phyloP scores from a whole-genome alignment of 2,113 vertebrate genomes.

The Corythornis vintsioides region DNA sequence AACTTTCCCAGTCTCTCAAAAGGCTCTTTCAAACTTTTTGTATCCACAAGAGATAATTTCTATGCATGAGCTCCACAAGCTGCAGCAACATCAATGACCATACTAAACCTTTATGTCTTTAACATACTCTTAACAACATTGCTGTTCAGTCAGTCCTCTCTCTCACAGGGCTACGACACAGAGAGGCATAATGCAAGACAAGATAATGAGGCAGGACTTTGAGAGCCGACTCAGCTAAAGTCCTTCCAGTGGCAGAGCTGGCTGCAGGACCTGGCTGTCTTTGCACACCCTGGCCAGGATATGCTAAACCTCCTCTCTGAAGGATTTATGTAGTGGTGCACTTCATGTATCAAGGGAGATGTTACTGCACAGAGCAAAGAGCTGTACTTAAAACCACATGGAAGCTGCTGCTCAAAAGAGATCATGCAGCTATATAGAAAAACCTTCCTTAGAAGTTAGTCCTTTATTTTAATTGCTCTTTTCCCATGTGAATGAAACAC shows the following conservation, averaged over 20 bases:
- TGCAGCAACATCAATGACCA: not conserved
- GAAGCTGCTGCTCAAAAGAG: not conserved
- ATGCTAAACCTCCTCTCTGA: not conserved
- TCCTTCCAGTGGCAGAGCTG: not conserved
- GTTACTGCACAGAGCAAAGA: not conserved
- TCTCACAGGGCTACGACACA: not conserved
- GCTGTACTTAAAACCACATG: not conserved
- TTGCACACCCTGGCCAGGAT: not conserved
- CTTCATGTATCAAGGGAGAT: not conserved
- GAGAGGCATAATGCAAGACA: accelerated
- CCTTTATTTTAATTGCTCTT: not conserved
- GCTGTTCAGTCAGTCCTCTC: not conserved
- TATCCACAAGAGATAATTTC: not conserved
- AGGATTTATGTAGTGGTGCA: not conserved
- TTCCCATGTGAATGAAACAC: not conserved
- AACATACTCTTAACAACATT: not conserved
- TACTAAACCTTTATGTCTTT: not conserved
- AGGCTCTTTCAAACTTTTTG: not conserved
- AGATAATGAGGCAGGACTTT: not conserved
- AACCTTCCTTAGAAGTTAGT: not conserved
- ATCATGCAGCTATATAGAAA: not conserved
- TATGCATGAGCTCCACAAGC: accelerated
- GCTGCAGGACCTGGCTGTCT: not conserved
- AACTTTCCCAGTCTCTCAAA: not conserved
- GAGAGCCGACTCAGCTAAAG: not conserved